Evolutionary conservation across 1,140 invertebrate species (phyloP), one percentile per base, ranked within the genome.

Genomic region (Ericerus pela): DNA sequence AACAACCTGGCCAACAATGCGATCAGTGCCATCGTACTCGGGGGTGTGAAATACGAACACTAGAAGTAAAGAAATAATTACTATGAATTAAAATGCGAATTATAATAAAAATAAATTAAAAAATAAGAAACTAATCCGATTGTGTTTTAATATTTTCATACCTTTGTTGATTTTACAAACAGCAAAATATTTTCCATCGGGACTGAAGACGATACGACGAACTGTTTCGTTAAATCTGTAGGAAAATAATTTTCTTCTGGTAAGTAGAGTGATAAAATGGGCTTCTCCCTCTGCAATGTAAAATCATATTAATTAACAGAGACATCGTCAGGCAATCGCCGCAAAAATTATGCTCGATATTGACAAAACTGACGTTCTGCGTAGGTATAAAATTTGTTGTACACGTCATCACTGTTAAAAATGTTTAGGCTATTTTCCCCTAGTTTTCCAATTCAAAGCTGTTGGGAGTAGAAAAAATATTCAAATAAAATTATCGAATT

Each of bases 151-250:
- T 51, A 30, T 16, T 57, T 1, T 59, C 55, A 69, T 74, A 84
- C 82, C 81, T 70, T 78, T 82, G 67, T 84, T 84, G 66, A 84
- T 81, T 70, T 86, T 85, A 28, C 87, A 88, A 20, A 88, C 81
- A 16, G 91, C 91, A 78, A 96, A 88, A 65, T 86, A 80, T 73
- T 81, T 85, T 37, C 92, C 91, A 80, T 97, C 83, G 0, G 93
- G 93, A 68, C 91, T 96, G 71, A 97, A 99, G 64, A 80, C 81
- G 0, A 96, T 74, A 61, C 78, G 79, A 64, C 76, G 75, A 0
- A 94, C 79, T 57, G 74, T 71, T 54, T 78, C 71, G 63, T 87
- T 85, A 65, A 95, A 95, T 64, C 85, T 80, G 62, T 94, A 84
- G 28, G 74, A 79, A 64, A 94, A 85, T 59, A 97, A 76, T 0